Evolutionary conservation across 2,888 invertebrate species (phyloP).

Genomic region (Eulithis testata): DNA sequence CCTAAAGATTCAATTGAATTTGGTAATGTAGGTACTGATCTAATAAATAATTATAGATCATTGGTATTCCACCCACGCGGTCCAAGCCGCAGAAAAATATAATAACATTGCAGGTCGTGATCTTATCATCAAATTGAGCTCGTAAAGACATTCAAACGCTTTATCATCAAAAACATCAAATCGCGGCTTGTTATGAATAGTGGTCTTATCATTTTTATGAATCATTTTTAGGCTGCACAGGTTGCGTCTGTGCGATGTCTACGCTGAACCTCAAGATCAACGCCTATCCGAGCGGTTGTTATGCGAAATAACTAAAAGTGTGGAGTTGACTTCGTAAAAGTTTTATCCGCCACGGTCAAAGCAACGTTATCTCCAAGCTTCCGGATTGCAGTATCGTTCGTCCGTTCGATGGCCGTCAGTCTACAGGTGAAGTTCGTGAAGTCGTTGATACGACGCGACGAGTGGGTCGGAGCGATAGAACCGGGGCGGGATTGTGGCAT

Average conservation of each 20-base stretch:
- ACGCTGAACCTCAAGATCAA: not conserved
- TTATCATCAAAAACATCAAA: constrained; percentile 18
- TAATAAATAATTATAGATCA: no score
- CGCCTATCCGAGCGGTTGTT: not conserved
- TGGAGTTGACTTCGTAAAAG: not conserved
- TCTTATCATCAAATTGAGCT: constrained; percentile 11
- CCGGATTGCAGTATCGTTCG: constrained; percentile 8
- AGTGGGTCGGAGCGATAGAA: constrained; percentile 39
- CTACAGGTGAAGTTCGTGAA: constrained; percentile 6
- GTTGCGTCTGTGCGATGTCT: constrained; percentile 29
- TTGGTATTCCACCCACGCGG: no score
- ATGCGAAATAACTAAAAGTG: not conserved
- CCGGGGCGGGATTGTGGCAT: constrained; percentile 63
- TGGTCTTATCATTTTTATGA: constrained; percentile 21
- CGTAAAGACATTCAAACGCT: constrained; percentile 4
- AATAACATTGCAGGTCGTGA: not conserved
- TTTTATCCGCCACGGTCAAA: not conserved
- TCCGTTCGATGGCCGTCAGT: not conserved
- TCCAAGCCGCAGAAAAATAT: no score
- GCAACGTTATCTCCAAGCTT: not conserved
- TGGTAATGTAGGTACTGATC: no score
- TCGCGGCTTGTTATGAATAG: constrained; percentile 6
- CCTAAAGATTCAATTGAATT: no score
- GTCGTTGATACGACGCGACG: constrained; percentile 16
- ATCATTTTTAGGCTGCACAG: constrained; percentile 17